Evolutionary conservation across 2,888 invertebrate genomes (phyloP).

Genomic region (Leptinotarsa rubiginosa): DNA sequence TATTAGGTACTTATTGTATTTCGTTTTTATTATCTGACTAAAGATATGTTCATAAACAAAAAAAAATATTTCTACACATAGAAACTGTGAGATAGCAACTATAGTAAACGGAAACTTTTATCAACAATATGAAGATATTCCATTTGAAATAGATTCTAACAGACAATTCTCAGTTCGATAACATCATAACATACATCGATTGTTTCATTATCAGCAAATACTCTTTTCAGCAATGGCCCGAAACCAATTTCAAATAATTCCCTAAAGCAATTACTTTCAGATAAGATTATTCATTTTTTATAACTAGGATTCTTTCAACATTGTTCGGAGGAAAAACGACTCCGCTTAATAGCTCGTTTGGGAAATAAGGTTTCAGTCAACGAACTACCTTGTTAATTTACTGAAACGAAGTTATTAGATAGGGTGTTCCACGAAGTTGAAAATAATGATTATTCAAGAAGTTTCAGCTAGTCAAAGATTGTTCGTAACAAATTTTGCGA

Average conservation of each 20-base stretch:
- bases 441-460: constrained; percentile 34
- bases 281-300: constrained; percentile 39
- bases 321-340: constrained; percentile 34
- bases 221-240: not conserved
- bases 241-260: constrained; percentile 17
- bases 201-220: not conserved
- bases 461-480: constrained; percentile 34
- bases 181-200: not conserved
- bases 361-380: constrained; percentile 39
- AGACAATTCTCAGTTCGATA: not conserved
- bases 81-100: too few species aligned
- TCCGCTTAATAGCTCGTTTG: constrained; percentile 37
- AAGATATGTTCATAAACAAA: too few species aligned
- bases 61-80: too few species aligned
- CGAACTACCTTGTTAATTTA: constrained; percentile 37
- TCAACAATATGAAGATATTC: too few species aligned
- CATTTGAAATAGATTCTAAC: not conserved
- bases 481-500: constrained; percentile 35
- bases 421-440: constrained; percentile 20
- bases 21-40: too few species aligned
- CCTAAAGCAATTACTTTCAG: constrained; percentile 37
- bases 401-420: constrained; percentile 29
- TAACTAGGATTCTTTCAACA: constrained; percentile 35
- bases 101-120: too few species aligned
- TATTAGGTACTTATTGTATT: too few species aligned